phyloP scores from a whole-genome alignment of 2,797 vertebrate genomes.

The Cossypha dichroa region DNA sequence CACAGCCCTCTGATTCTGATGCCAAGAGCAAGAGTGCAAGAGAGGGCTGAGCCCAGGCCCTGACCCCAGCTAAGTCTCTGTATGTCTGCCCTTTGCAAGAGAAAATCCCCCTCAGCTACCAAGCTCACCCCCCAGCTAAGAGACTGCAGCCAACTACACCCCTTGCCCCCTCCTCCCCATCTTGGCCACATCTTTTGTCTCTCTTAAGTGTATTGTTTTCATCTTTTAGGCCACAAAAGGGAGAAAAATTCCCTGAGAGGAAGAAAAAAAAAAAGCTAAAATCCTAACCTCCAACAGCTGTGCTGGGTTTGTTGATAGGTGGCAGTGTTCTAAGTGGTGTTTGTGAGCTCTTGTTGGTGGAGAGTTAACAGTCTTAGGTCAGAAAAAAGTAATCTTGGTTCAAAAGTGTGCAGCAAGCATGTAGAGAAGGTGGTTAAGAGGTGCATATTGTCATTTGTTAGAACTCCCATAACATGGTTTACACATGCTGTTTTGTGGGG shows the following conservation, averaged over 20 bases:
- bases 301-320: not conserved
- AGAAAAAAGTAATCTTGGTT: not conserved
- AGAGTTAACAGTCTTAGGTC: not conserved
- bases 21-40: rapidly evolving
- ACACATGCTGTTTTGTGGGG: not conserved
- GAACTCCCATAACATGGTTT: not conserved
- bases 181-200: not conserved
- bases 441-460: not conserved
- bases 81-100: not conserved
- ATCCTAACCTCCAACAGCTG: not conserved
- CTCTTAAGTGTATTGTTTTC: not conserved
- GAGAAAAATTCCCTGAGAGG: not conserved
- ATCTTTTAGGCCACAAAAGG: not conserved
- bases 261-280: not conserved
- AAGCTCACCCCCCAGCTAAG: not conserved
- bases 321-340: not conserved
- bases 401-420: not conserved
- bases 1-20: not conserved
- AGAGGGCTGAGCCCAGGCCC: not conserved
- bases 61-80: not conserved
- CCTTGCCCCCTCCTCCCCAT: not conserved
- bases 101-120: not conserved
- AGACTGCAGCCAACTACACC: not conserved
- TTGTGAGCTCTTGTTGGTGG: not conserved
- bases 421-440: not conserved